Evolutionary conservation across 1,140 invertebrate species (phyloP).

Genomic region (Drosophila nigromelanica): DNA sequence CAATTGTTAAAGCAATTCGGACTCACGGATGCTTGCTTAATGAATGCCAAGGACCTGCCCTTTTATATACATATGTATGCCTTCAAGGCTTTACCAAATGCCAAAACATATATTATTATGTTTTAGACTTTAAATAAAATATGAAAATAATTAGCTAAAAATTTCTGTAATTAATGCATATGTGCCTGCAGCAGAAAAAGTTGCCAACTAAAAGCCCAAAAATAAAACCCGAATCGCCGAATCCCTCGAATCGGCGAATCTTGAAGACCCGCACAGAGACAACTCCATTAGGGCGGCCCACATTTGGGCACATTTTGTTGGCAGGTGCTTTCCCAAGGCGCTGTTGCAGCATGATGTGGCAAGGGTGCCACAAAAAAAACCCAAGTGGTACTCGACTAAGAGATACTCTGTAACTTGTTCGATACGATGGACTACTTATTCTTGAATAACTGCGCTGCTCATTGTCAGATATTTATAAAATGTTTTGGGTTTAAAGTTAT

Average conservation of each 20-base stretch:
- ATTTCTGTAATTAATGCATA: constrained; percentile 54
- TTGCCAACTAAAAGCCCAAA: constrained; percentile 23
- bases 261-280: constrained; percentile 39
- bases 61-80: neutral
- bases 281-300: constrained; percentile 77
- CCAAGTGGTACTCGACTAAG: neutral
- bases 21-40: constrained; percentile 9
- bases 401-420: too few species aligned
- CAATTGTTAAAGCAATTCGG: constrained; percentile 8
- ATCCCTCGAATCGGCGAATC: constrained; percentile 9
- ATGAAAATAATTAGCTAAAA: constrained; percentile 61
- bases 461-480: too few species aligned
- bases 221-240: constrained; percentile 1
- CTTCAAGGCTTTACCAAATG: neutral
- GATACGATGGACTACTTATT: too few species aligned
- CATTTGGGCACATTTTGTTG: constrained; percentile 49
- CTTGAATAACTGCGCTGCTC: too few species aligned
- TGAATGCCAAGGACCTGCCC: constrained; percentile 29
- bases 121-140: constrained; percentile 43
- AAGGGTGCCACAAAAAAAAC: constrained; percentile 12
- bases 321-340: constrained; percentile 52
- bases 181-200: constrained; percentile 40
- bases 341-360: constrained; percentile 31
- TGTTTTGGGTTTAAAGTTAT: too few species aligned
- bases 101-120: constrained; percentile 21